Percentiles rank a stretch among this genome's conserved stretches.
These are phyloP conservation scores for Pogoniulus pusillus DNA, from an alignment of 2,797 vertebrate genomes.

Conservation along the genomic window DNA sequence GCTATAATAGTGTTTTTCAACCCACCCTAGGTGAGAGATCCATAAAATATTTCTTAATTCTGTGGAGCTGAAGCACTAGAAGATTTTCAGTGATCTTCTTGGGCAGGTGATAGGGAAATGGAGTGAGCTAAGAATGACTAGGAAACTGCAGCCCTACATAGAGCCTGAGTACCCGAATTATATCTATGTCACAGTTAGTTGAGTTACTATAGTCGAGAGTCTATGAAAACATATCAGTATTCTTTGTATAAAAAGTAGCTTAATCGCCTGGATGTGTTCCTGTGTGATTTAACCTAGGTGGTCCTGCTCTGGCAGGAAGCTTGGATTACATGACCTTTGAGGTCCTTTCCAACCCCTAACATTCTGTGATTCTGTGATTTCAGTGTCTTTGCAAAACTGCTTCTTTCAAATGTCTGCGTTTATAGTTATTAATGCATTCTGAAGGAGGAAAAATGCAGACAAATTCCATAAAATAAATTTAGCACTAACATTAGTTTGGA, in stretches of 20 bases:
- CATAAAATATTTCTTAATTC: not conserved
- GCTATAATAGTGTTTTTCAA: not conserved
- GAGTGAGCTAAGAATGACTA: accelerated
- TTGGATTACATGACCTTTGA: too few relatives aligned
- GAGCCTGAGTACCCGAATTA: not conserved
- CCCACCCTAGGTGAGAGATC: accelerated
- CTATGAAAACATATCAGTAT: not conserved
- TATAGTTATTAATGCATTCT: not conserved
- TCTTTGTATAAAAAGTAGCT: not conserved
- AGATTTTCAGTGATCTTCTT: not conserved
- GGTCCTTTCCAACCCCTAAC: too few relatives aligned
- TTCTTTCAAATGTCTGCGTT: not conserved
- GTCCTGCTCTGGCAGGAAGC: too few relatives aligned
- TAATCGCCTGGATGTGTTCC: not conserved
- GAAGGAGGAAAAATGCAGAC: not conserved
- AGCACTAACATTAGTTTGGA: not conserved
- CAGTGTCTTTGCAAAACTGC: too few relatives aligned
- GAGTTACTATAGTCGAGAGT: not conserved
- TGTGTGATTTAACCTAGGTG: too few relatives aligned
- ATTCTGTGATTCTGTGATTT: too few relatives aligned
- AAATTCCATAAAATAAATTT: not conserved
- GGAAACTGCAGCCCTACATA: not conserved
- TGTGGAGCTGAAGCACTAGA: not conserved
- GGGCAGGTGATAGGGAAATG: too few relatives aligned
- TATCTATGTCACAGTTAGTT: not conserved